Base-by-base conservation (phyloP, 2,797 vertebrate genomes). In the Dipus sagitta region DNA sequence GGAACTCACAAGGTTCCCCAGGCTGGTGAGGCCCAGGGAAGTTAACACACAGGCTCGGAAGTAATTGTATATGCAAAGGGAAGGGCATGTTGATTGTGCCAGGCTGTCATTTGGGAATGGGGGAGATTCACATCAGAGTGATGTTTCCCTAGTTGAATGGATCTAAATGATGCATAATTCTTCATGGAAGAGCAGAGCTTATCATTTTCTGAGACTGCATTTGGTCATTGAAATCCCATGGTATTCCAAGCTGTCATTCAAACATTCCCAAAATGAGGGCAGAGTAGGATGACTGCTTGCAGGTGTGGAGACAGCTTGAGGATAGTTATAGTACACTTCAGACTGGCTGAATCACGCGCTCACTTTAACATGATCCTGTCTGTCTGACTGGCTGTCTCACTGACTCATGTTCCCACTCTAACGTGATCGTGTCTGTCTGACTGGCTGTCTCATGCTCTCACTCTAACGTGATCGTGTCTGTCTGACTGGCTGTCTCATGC, bases 221-320 rank as follows among this genome's bases (percentile, higher is more conserved):
- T 85, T 90, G 23, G 34, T 64, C 71, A 47, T 32, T 67, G 83
- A 86, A 94, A 84, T 21, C 18, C 80, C 18, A 2, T 11, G 58
- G 68, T 21, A 28, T 62, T 67, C 70, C 30, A 60, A 64, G 38
- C 34, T 81, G 80, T 93, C 74, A 67, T 83, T 95, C 71, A 86
- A 18, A 72, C 10, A 14, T 83, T 47, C 68, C 38, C 67, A n/a
- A 0, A 32, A 42, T 1, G 32, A 74, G 92, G 80, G 77, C 58
- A 83, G 28, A 74, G 28, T 58, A 17, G 54, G 67, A 47, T 90
- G 90, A 91, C 67, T 42, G 30, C 85, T 85, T 88, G 70, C 90
- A 90, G 83, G 86, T 86, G 77, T 62, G 70, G 76, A 94, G 38
- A 64, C n/a, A 74, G 82, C 30, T 83, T 81, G 79, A 47, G 86